phyloP scores from a whole-genome alignment of 2,888 invertebrate genomes.

The Iphiclides podalirius region DNA sequence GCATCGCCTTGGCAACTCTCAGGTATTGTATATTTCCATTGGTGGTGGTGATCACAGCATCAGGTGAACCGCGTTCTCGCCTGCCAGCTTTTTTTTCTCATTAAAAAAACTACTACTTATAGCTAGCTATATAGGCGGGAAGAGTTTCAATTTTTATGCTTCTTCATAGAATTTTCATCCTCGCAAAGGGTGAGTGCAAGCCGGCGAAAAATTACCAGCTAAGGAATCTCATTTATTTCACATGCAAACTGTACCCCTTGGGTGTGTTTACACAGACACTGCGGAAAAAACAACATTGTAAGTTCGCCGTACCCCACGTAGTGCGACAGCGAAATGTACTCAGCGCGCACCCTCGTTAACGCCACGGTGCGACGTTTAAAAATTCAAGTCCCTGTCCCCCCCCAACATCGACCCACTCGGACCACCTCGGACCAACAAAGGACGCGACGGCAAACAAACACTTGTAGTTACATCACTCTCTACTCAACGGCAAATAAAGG shows the following conservation, averaged over 20 bases:
- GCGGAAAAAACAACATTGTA: constrained; percentile 7
- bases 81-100: no score
- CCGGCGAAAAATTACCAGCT: neutral
- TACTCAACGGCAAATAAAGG: constrained; percentile 23
- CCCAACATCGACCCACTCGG: constrained; percentile 23
- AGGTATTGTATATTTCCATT: no score
- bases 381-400: constrained; percentile 32
- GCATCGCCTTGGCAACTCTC: no score
- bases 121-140: no score
- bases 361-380: constrained; percentile 32
- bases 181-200: neutral
- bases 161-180: no score
- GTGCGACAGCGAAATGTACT: constrained; percentile 24
- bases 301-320: constrained; percentile 3
- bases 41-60: no score
- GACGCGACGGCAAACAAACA: constrained; percentile 14
- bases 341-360: constrained; percentile 28
- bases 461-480: constrained; percentile 24
- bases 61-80: no score
- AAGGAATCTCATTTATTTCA: neutral
- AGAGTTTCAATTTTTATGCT: no score
- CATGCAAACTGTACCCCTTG: constrained; percentile 1
- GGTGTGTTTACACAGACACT: constrained; percentile 8
- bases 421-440: constrained; percentile 20
- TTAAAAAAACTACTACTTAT: no score